Evolutionary conservation across 2,888 invertebrate species (phyloP), one percentile per base, ranked within the genome.

Genomic region (Dryadula phaetusa): DNA sequence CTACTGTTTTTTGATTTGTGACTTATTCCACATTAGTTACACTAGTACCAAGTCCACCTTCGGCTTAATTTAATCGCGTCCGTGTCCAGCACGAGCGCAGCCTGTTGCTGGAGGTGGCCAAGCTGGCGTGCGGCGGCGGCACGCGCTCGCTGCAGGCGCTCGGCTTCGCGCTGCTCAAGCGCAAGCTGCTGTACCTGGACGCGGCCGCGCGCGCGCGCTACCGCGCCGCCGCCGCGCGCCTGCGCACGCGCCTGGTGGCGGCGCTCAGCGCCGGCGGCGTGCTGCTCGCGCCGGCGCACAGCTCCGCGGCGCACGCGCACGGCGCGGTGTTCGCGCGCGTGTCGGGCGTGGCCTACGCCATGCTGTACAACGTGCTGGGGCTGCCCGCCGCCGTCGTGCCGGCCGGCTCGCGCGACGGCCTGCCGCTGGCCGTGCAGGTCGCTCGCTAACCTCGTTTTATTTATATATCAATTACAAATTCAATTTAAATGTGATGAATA

Each of bases 361-460:
- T 94, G 82, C 83, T 95, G 66, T 94, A 95, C 81, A 97, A 97
- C 87, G 87, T 95, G 3, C 90, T 97, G 1, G 96, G 96, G 0
- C 87, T 96, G 78, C 98, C 98, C 1, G 94, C 95, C 16, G 95
- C 96, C 2, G 94, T 95, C 71, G 95, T 96, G 66, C 97, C 97
- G 0, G 94, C 84, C 95, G 76, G 95, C 1, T 0, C 77, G 94
- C n/a, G 28, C 53, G 40, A 22, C 54, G 67, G 61, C n/a, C 70
- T 73, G 68, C 76, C 75, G 20, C 37, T 96, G 32, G 96, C 96
- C 10, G 87, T 97, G 71, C 97, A 97, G 91, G 95, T n/a, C n/a
- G n/a, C n/a, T n/a, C n/a, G n/a, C n/a, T n/a, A n/a, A n/a, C n/a
- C n/a, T n/a, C n/a, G n/a, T n/a, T n/a, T n/a, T n/a, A n/a, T n/a